These are phyloP conservation scores for Heliconius ethilla DNA, from an alignment of 2,888 invertebrate species.

Conservation along the genomic window DNA sequence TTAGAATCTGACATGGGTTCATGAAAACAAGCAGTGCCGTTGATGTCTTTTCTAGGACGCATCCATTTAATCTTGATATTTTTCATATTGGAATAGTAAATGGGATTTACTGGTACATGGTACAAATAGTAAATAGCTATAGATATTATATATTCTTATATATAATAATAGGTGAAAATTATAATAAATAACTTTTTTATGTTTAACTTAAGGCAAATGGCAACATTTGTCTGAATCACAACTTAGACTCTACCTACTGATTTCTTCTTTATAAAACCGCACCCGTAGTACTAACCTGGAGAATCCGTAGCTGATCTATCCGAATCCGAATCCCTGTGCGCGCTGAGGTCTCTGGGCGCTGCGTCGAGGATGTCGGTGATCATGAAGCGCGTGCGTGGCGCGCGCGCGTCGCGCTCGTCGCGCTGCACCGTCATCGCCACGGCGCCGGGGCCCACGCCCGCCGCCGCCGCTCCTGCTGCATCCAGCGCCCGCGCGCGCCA, in stretches of 20 bases:
- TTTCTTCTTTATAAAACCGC: neutral
- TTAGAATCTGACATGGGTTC: slow-evolving; percentile 21
- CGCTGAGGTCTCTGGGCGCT: slow-evolving; percentile 81
- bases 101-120: neutral
- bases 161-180: neutral
- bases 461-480: slow-evolving; percentile 65
- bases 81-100: neutral
- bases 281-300: slow-evolving; percentile 62
- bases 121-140: neutral
- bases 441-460: slow-evolving; percentile 71
- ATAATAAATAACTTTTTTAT: neutral
- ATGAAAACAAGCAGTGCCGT: slow-evolving; percentile 50
- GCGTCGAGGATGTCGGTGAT: slow-evolving; percentile 92
- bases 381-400: slow-evolving; percentile 91
- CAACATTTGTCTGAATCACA: neutral
- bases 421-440: slow-evolving; percentile 84
- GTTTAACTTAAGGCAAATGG: neutral
- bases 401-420: slow-evolving; percentile 87
- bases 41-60: slow-evolving; percentile 70
- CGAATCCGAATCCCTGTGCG: slow-evolving; percentile 80
- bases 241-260: neutral
- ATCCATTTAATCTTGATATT: slow-evolving; percentile 34
- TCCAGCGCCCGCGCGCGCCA: slow-evolving; percentile 59
- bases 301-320: slow-evolving; percentile 83
- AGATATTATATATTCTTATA: no score